Percentiles rank a stretch among this genome's conserved stretches.
These are phyloP conservation scores for Polypedilum vanderplanki DNA, from an alignment of 1,140 invertebrate genomes.

Conservation along the genomic window DNA sequence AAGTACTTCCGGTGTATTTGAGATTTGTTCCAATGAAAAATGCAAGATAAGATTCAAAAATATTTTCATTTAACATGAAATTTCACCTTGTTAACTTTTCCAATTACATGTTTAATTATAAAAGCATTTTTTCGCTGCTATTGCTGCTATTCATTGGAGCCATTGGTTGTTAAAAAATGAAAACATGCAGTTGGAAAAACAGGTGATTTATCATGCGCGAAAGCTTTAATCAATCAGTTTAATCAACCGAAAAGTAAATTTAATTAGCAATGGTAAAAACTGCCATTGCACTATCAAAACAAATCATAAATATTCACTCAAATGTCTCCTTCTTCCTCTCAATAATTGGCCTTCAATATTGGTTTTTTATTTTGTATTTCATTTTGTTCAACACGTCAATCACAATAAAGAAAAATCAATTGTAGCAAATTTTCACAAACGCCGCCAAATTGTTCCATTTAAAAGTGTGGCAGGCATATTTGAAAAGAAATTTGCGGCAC, in stretches of 20 bases:
- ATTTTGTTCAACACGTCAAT: neutral
- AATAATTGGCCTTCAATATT: neutral
- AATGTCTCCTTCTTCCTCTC: neutral
- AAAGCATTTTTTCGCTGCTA: neutral
- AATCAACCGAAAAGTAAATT: conserved; percentile 6
- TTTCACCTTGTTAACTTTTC: conserved; percentile 13
- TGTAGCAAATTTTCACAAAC: neutral
- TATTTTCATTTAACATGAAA: neutral
- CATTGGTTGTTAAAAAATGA: neutral
- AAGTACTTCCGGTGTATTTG: neutral
- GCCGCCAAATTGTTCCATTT: too few relatives aligned
- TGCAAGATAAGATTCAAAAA: too few relatives aligned
- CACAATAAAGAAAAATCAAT: neutral
- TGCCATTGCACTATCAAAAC: neutral
- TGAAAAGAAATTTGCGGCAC: too few relatives aligned
- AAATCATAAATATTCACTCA: neutral
- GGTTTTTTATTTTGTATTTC: neutral
- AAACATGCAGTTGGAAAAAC: neutral
- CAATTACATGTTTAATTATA: neutral
- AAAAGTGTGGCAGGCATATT: too few relatives aligned
- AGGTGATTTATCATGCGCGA: neutral
- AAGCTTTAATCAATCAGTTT: conserved; percentile 18
- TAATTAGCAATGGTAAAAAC: neutral
- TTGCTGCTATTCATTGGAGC: neutral
- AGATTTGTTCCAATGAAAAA: too few relatives aligned